Conservation (phyloP, 53 echinoderm and acorn worm species). For the Crossaster papposus region DNA sequence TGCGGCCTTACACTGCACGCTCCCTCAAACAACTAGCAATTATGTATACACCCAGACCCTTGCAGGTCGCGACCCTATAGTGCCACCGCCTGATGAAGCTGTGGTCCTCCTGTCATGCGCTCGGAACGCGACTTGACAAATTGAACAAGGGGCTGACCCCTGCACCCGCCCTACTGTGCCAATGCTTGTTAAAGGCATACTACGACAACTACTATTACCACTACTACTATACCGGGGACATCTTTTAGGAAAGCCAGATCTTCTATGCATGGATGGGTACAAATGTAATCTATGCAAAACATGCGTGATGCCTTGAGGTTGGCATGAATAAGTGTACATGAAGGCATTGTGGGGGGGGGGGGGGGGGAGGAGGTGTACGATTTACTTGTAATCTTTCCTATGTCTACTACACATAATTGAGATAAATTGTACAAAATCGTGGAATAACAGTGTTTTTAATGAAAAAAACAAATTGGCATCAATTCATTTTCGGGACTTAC, state of each 20-base stretch:
- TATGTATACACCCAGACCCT: not conserved
- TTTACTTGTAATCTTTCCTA: too few relatives aligned
- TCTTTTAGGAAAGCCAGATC: not conserved
- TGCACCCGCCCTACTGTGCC: not conserved
- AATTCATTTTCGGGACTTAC: too few relatives aligned
- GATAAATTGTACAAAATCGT: too few relatives aligned
- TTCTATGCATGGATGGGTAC: not conserved
- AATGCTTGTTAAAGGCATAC: not conserved
- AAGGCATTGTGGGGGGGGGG: too few relatives aligned
- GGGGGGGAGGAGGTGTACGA: too few relatives aligned
- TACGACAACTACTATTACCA: not conserved
- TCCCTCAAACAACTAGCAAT: not conserved
- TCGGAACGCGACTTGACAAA: constrained; percentile 23
- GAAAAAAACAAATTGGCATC: too few relatives aligned
- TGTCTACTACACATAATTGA: too few relatives aligned
- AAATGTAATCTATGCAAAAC: not conserved
- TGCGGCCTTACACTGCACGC: not conserved
- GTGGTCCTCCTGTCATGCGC: not conserved
- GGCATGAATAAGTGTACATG: too few relatives aligned
- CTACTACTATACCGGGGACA: too few relatives aligned
- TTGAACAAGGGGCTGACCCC: constrained; percentile 18
- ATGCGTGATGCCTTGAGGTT: too few relatives aligned
- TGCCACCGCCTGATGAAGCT: constrained; percentile 16
- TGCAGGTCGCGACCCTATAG: not conserved
- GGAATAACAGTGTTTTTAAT: too few relatives aligned